Evolutionary conservation across 2,888 invertebrate genomes (phyloP).

Genomic region (Hirtodrosophila histrioides): DNA sequence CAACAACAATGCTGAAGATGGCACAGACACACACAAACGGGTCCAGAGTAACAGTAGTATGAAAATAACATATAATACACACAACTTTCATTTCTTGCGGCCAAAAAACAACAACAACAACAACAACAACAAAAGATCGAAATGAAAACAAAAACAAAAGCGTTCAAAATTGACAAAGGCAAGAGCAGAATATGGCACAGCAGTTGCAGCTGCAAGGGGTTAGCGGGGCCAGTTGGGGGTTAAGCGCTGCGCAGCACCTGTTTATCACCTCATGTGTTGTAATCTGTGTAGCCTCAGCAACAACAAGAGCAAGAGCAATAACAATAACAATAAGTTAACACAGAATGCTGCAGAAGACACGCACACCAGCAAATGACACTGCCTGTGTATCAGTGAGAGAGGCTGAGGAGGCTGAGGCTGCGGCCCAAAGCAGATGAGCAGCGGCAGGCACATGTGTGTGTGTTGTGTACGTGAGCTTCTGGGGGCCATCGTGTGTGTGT

Average conservation of each 20-base stretch:
- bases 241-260: constrained; percentile 67
- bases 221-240: constrained; percentile 11
- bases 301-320: constrained; percentile 25
- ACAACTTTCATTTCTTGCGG: constrained; percentile 75
- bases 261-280: constrained; percentile 77
- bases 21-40: constrained; percentile 10
- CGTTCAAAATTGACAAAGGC: constrained; percentile 65
- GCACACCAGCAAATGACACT: constrained; percentile 15
- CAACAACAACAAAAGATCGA: constrained; percentile 10
- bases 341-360: constrained; percentile 25
- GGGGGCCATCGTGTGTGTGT: neutral
- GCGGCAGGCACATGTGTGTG: neutral
- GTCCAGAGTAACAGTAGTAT: constrained; percentile 72
- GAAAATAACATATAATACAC: constrained; percentile 73
- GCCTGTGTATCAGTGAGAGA: constrained; percentile 5
- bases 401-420: constrained; percentile 51
- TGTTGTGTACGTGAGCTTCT: neutral
- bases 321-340: constrained; percentile 47
- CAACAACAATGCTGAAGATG: constrained; percentile 4
- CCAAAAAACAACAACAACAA: constrained; percentile 38
- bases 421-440: constrained; percentile 31
- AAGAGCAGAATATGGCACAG: constrained; percentile 64
- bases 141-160: constrained; percentile 62
- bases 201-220: constrained; percentile 5
- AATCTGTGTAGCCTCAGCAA: constrained; percentile 62